These are phyloP conservation scores for Oreohelix idahoensis DNA, from an alignment of 1,140 invertebrate species.

Conservation along the genomic window DNA sequence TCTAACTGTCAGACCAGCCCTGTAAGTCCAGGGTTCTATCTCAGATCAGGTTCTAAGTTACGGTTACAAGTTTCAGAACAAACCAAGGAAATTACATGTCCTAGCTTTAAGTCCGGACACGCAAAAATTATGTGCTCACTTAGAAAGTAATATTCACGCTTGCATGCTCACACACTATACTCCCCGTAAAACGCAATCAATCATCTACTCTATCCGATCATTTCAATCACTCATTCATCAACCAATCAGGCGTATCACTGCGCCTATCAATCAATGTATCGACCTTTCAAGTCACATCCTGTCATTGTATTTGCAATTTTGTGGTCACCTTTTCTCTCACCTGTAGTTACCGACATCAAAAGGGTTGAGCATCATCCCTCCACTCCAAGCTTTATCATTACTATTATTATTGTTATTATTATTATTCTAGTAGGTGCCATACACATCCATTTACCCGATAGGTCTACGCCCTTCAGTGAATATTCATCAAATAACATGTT, in stretches of 20 bases:
- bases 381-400: no score
- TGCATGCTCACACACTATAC: neutral
- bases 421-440: no score
- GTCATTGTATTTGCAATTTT: neutral
- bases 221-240: conserved; percentile 1
- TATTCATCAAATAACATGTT: no score
- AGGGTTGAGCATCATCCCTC: neutral
- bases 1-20: no score
- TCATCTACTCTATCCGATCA: neutral
- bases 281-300: neutral
- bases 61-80: no score
- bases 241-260: neutral
- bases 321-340: neutral
- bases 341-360: neutral
- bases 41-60: no score
- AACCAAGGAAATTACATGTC: no score
- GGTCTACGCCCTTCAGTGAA: no score
- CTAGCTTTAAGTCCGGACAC: no score
- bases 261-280: neutral
- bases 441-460: no score
- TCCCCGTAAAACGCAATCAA: neutral
- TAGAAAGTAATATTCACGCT: neutral
- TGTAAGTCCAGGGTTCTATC: no score
- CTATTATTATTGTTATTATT: no score
- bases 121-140: neutral